Evolutionary conservation across 2,113 vertebrate genomes (phyloP).

Genomic region (Catharus bicknelli): DNA sequence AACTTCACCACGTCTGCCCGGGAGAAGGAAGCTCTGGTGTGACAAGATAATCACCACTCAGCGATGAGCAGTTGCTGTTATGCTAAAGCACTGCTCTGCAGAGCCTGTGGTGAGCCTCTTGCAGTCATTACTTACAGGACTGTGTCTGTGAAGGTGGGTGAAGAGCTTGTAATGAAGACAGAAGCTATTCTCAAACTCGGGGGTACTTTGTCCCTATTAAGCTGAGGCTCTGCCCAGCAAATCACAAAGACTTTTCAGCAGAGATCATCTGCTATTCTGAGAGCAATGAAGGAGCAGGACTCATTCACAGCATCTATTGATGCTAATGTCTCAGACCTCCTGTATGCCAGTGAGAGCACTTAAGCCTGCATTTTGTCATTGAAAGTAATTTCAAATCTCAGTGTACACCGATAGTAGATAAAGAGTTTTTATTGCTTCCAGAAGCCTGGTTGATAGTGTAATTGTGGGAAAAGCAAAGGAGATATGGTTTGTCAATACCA

Average conservation of each 20-base stretch:
- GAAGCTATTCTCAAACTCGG: background rate
- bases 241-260: background rate
- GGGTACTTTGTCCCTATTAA: background rate
- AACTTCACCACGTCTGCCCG: background rate
- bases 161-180: conserved; percentile 36
- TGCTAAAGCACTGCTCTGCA: background rate
- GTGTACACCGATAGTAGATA: background rate
- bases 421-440: background rate
- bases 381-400: conserved; percentile 39
- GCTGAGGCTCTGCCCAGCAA: background rate
- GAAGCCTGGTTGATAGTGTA: background rate
- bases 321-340: background rate
- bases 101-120: background rate
- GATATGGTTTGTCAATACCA: background rate
- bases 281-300: background rate
- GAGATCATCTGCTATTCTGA: background rate
- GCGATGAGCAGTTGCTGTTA: background rate
- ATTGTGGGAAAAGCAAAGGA: conserved; percentile 9
- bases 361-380: conserved; percentile 4
- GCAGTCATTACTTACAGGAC: background rate
- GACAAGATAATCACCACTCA: conserved; percentile 40
- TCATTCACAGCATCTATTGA: background rate
- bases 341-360: background rate
- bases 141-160: background rate
- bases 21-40: background rate